Evolutionary conservation across 2,113 vertebrate species (phyloP).

Genomic region (Platycercus adscitus): DNA sequence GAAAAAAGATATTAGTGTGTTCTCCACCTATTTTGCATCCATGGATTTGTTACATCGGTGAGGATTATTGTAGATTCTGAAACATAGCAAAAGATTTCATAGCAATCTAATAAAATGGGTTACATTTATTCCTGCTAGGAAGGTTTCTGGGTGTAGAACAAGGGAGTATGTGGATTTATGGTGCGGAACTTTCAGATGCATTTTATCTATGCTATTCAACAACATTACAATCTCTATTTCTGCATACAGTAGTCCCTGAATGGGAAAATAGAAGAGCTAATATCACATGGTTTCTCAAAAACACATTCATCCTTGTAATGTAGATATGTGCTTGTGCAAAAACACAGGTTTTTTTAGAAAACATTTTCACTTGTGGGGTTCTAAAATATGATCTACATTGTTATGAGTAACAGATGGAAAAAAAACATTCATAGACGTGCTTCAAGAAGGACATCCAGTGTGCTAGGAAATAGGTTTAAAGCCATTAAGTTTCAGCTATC

Average conservation of each 20-base stretch:
- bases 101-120: neutral
- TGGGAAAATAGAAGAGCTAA: neutral
- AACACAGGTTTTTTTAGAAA: rapidly evolving
- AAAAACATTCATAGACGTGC: neutral
- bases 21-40: neutral
- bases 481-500: neutral
- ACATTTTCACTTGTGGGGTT: neutral
- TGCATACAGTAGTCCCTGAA: neutral
- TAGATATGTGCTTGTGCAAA: neutral
- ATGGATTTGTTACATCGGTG: neutral
- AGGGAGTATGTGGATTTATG: neutral
- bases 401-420: neutral
- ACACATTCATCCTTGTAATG: neutral
- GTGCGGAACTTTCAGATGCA: neutral
- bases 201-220: neutral
- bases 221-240: neutral
- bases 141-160: neutral
- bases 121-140: neutral
- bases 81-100: neutral
- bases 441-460: neutral
- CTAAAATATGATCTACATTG: neutral
- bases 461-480: neutral
- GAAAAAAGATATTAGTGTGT: neutral
- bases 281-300: neutral
- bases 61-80: neutral